Percentiles rank a stretch among this genome's conserved stretches.
Evolutionary conservation across 2,888 invertebrate species (phyloP).

Genomic region (Salticus scenicus): DNA sequence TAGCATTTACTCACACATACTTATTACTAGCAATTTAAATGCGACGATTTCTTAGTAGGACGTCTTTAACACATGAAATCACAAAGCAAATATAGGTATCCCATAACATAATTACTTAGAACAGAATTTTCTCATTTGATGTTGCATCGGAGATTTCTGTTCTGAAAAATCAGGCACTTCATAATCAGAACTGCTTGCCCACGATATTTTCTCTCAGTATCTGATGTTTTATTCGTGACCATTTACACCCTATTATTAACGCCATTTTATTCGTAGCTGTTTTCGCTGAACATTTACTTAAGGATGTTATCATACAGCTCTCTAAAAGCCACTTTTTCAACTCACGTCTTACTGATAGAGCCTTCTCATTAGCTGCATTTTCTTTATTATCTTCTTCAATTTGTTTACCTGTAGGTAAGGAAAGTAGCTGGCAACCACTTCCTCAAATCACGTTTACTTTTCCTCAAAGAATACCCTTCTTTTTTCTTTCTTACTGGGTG

Average conservation of each 20-base stretch:
- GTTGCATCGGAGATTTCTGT: no score
- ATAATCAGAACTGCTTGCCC: not conserved
- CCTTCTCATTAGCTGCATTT: constrained; percentile 25
- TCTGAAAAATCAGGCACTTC: no score
- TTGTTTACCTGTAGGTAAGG: not conserved
- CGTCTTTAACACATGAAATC: no score
- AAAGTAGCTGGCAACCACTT: not conserved
- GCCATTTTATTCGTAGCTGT: constrained; percentile 47
- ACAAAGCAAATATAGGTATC: no score
- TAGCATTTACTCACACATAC: no score
- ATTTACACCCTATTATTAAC: constrained; percentile 54
- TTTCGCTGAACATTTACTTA: constrained; percentile 47
- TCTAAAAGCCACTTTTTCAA: not conserved
- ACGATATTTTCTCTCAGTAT: constrained; percentile 16
- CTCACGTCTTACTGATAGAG: constrained; percentile 20
- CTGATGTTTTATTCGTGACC: constrained; percentile 43
- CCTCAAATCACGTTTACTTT: not conserved
- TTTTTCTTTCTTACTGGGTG: not conserved
- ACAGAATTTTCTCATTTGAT: no score
- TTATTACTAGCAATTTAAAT: no score
- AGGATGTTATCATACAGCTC: constrained; percentile 19
- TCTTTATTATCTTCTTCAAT: not conserved
- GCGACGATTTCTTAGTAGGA: no score
- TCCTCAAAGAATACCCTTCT: not conserved
- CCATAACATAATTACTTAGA: no score